Evolutionary conservation across 2,888 invertebrate species (phyloP).

Genomic region (Cryptus viduatorius): DNA sequence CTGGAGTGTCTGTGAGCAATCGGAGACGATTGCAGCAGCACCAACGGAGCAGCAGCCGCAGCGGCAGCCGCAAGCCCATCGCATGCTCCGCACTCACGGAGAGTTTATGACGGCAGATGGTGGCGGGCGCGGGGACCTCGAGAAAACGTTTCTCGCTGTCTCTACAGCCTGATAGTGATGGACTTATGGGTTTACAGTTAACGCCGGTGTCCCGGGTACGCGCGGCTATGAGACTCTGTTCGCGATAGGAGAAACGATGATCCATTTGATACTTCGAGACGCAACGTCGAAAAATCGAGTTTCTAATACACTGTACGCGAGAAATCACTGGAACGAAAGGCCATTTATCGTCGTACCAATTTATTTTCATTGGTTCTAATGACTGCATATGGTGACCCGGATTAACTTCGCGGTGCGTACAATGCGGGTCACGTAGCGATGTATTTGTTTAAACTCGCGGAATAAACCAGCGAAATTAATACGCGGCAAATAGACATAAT

Average conservation of each 20-base stretch:
- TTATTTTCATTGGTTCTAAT: slow-evolving; percentile 19
- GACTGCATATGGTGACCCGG: slow-evolving; percentile 7
- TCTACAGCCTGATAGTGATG: slow-evolving; percentile 36
- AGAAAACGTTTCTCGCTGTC: slow-evolving; percentile 45
- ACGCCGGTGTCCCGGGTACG: slow-evolving; percentile 9
- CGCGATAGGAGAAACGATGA: slow-evolving; percentile 40
- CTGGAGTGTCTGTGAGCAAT: slow-evolving; percentile 53
- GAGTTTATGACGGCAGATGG: slow-evolving; percentile 53
- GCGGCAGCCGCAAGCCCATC: not conserved
- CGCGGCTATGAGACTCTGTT: not conserved
- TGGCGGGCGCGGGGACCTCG: not conserved
- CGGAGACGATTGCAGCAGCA: slow-evolving; percentile 45
- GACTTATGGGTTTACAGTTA: slow-evolving; percentile 19
- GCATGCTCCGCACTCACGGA: slow-evolving; percentile 29
- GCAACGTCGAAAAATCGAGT: not conserved
- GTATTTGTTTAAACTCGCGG: not conserved
- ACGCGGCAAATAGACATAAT: not conserved
- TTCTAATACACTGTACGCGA: slow-evolving; percentile 20
- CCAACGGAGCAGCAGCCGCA: not conserved
- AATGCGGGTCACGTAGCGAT: slow-evolving; percentile 7
- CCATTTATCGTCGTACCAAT: slow-evolving; percentile 15
- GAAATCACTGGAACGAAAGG: slow-evolving; percentile 22
- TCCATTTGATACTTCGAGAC: slow-evolving; percentile 30
- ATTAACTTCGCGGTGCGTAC: not conserved
- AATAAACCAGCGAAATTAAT: not conserved